Conservation (phyloP, 2,797 vertebrate genomes). For the Gouania willdenowi region DNA sequence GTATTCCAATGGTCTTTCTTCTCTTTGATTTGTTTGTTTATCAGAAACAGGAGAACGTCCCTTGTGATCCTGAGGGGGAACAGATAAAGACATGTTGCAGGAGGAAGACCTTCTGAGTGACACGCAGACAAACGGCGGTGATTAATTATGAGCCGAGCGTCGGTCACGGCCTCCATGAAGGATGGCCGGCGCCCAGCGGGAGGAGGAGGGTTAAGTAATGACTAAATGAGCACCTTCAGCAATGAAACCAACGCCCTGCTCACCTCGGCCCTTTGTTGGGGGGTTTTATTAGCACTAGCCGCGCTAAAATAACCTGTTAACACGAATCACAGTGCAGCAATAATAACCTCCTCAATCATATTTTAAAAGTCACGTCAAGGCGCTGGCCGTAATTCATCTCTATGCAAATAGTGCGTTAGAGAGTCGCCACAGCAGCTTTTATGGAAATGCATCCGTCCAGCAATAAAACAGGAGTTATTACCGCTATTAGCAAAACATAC, state of each 20-base stretch:
- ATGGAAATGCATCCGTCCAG: no score
- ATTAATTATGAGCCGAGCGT: conserved; percentile 46
- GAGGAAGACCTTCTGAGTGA: conserved; percentile 1
- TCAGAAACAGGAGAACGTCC: no score
- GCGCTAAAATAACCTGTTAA: conserved; percentile 81
- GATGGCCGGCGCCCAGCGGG: conserved; percentile 7
- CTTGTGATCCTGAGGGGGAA: no score
- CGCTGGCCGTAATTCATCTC: conserved; percentile 86
- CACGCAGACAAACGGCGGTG: conserved; percentile 18
- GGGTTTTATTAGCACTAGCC: conserved; percentile 78
- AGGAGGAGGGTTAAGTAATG: conserved; percentile 61
- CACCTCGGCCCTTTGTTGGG: conserved; percentile 66
- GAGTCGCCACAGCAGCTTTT: conserved; percentile 82
- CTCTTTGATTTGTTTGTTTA: no score
- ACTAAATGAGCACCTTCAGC: conserved; percentile 70
- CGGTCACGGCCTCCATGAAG: conserved; percentile 33
- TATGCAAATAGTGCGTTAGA: conserved; percentile 97
- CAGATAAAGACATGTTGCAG: no score
- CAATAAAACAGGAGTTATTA: no score
- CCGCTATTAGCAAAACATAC: conserved; percentile 93
- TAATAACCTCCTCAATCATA: conserved; percentile 93
- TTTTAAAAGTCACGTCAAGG: conserved; percentile 93
- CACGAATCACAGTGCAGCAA: conserved; percentile 77
- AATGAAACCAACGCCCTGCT: conserved; percentile 58
- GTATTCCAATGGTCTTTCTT: no score